Percentiles rank a stretch among this genome's conserved stretches.
Conservation (phyloP, 2,888 invertebrate species). For the Hemicrepidius hirtus region DNA sequence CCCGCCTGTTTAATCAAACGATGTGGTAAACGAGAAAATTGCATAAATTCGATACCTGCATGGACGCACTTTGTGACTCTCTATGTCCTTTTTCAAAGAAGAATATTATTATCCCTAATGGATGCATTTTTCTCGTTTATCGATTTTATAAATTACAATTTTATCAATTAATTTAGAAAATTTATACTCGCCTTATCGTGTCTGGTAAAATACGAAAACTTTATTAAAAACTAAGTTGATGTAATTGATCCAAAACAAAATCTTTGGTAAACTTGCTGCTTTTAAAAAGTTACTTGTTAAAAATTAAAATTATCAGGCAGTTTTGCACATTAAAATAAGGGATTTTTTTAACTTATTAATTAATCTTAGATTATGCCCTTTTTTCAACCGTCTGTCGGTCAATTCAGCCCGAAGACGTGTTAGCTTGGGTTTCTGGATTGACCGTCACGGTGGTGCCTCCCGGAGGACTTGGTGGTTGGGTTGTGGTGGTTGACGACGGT, state of each 20-base stretch:
- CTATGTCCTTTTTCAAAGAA: no score
- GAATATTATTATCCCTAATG: no score
- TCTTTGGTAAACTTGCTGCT: constrained; percentile 35
- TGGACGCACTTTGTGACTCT: no score
- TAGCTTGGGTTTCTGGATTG: constrained; percentile 63
- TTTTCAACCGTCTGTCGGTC: constrained; percentile 25
- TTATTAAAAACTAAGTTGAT: constrained; percentile 2
- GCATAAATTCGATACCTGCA: not conserved
- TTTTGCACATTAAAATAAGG: constrained; percentile 23
- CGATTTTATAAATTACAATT: no score
- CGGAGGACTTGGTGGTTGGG: constrained; percentile 64
- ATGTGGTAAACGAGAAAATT: not conserved
- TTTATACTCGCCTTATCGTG: no score
- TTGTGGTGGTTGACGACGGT: constrained; percentile 71
- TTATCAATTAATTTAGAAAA: no score
- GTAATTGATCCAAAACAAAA: constrained; percentile 15
- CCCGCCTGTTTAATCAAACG: not conserved
- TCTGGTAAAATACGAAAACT: no score
- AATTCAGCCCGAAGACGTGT: constrained; percentile 53
- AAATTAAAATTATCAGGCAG: constrained; percentile 34
- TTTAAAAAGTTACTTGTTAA: constrained; percentile 10
- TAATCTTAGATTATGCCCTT: constrained; percentile 36
- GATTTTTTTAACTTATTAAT: constrained; percentile 38
- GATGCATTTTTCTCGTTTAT: no score
- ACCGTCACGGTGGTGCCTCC: constrained; percentile 70